phyloP scores from a whole-genome alignment of 2,113 vertebrate species.

The Phalacrocorax brasilianus region DNA sequence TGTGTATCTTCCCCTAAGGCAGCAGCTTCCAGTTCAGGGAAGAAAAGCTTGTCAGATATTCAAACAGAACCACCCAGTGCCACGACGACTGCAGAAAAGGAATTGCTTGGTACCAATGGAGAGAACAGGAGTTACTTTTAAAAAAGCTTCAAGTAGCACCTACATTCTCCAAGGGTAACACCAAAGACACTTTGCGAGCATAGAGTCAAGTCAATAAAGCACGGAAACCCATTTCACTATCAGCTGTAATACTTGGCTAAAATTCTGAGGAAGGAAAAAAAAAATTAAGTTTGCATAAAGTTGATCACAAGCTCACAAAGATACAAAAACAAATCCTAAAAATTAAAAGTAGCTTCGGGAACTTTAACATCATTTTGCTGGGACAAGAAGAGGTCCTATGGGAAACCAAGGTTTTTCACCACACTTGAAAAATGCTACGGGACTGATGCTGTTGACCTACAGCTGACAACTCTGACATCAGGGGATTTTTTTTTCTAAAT shows the following conservation, averaged over 20 bases:
- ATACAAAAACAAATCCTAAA: not conserved
- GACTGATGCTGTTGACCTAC: not conserved
- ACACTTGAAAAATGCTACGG: not conserved
- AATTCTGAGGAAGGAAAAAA: not conserved
- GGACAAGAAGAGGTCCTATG: not conserved
- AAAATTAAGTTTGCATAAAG: not conserved
- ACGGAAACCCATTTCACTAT: not conserved
- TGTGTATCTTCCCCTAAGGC: not conserved
- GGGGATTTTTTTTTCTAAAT: not conserved
- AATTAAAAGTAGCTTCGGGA: not conserved
- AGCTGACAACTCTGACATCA: not conserved
- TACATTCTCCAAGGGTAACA: not conserved
- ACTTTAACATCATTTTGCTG: not conserved
- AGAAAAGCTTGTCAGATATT: not conserved
- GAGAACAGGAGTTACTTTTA: not conserved
- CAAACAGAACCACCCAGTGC: not conserved
- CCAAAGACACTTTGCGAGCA: not conserved
- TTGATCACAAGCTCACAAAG: not conserved
- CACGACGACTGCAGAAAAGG: fast-evolving
- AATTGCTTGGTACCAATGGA: not conserved
- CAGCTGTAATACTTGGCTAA: not conserved
- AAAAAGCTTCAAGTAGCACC: not conserved
- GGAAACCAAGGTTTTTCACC: not conserved
- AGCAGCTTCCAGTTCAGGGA: not conserved
- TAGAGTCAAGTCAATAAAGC: not conserved